Evolutionary conservation across 2,113 vertebrate species (phyloP), one percentile per base, ranked within the genome.

Genomic region (Xenus cinereus): DNA sequence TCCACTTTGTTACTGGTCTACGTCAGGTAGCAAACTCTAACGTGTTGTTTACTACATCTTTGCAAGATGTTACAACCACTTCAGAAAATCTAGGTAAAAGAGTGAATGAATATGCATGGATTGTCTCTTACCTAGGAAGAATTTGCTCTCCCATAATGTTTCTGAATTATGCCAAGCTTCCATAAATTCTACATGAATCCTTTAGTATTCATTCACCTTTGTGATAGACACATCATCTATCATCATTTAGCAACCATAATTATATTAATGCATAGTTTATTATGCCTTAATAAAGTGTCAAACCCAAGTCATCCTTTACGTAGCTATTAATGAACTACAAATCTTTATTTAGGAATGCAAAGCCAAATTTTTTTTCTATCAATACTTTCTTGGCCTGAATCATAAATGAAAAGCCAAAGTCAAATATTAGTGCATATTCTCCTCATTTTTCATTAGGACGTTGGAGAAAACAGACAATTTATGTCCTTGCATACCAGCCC

Each of bases 281-380:
- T 62, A 27, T 19, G 27, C 27, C 39, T 41, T 50, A 46, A 48
- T 50, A 41, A 45, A 82, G 48, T 10, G 9, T 5, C 46, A 92
- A 67, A 85, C 26, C 6, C 18, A 67, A 77, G 33, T 46, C 15
- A 53, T 35, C 0, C 0, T 59, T 63, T n/a, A 41, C 0, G 1
- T 28, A 45, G 9, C 8, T 90, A 51, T 74, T 76, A 12, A 57
- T 59, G 37, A 87, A 63, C 37, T 35, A 56, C 2, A 0, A 73
- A 28, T 17, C 23, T 41, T 48, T 50, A 59, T 53, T 87, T 43
- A 66, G 28, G 39, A 75, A 5, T 54, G 33, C 51, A 72, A 66
- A 71, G 7, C 11, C 8, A 10, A 8, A 3, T 8, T 33, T 48
- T 78, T 77, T 71, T 64, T 24, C 39, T 43, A 17, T 39, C 24